Evolutionary conservation across 2,113 vertebrate genomes (phyloP).

Genomic region (Anolis sagrei): DNA sequence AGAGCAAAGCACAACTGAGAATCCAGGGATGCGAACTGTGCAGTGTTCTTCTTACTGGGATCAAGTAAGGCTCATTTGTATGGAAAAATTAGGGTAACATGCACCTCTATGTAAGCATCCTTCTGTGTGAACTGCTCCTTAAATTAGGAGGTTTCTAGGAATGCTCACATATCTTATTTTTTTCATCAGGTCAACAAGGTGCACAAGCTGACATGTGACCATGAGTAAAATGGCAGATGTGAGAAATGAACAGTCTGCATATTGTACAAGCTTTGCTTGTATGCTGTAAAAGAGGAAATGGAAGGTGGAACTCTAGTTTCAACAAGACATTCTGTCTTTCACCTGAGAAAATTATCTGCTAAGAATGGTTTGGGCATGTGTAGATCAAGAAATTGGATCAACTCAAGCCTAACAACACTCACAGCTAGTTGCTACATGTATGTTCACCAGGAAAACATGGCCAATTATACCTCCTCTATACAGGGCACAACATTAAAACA

Average conservation of each 20-base stretch:
- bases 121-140: slow-evolving; percentile 10
- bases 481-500: not conserved
- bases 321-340: slow-evolving; percentile 31
- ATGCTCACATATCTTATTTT: not conserved
- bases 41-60: not conserved
- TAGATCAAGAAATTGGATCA: not conserved
- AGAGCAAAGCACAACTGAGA: not conserved
- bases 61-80: slow-evolving; percentile 15
- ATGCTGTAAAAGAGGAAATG: slow-evolving; percentile 33
- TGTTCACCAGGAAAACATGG: not conserved
- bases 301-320: slow-evolving; percentile 18
- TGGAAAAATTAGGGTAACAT: not conserved
- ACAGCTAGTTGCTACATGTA: not conserved
- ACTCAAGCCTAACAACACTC: not conserved
- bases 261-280: slow-evolving; percentile 17
- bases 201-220: not conserved
- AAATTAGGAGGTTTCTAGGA: slow-evolving; percentile 22
- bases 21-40: not conserved
- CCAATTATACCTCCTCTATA: not conserved
- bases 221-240: slow-evolving; percentile 6
- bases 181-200: not conserved
- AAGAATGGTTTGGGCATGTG: not conserved
- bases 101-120: not conserved
- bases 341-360: not conserved
- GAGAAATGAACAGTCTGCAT: slow-evolving; percentile 2